Base-by-base conservation (phyloP, 2,888 invertebrate genomes). In the Platycheirus albimanus region DNA sequence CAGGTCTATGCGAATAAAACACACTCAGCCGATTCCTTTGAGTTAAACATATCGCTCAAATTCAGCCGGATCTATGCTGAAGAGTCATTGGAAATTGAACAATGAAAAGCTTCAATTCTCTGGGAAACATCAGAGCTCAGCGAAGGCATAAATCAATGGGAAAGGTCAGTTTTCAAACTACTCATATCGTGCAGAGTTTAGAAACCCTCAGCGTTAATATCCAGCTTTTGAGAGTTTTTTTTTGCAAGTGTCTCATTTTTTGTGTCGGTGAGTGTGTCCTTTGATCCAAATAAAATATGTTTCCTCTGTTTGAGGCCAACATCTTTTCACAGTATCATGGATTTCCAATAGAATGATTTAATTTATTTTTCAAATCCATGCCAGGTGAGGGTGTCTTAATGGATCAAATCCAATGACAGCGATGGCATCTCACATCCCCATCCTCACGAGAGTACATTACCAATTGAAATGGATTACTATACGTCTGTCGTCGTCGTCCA, bases 381-480 rank as follows among this genome's bases (percentile, higher is more conserved):
- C 30, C 15, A 43, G 30, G 1, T 30, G 13, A 36, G 17, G 13
- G 47, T 74, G 56, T 49, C 4, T 20, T 24, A 49, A 33, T 58
- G 38, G 20, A 41, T 47, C 17, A 1, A 45, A 43, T 45, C 10
- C 6, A 45, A 24, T 41, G 19, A 3, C 6, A 20, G 10, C 13
- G 24, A 24, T 64, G 36, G 15, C n/a, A 30, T 61, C 45, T 49
- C 54, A 33, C 33, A 24, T 30, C 43, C 41, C 13, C 38, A 41
- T 15, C 8, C 41, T 41, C 20, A 30, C 19, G 41, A 67, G 61
- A 58, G 36, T 58, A 66, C 69, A 69, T 45, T 52, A 49, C 51
- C 49, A 80, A 69, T 69, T 41, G 58, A 70, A 76, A 52, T 80
- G 70, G 70, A 70, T 76, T 76, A 58, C 51, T 75, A n/a, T n/a